Conservation (phyloP, 2,888 invertebrate species). For the Deladenus siricidicola region DNA sequence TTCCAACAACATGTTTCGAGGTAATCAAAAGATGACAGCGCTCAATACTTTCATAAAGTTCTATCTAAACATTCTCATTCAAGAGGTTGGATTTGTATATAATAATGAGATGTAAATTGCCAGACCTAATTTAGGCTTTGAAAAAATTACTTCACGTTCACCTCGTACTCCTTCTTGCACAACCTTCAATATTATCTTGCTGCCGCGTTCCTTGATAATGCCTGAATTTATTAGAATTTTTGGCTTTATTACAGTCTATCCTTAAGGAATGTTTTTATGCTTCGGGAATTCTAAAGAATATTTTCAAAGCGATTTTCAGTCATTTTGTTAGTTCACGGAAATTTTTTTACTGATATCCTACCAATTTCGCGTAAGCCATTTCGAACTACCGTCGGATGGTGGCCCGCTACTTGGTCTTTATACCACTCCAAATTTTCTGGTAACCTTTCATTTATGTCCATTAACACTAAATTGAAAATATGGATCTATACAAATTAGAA, state of each 20-base stretch:
- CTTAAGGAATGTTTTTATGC: conserved; percentile 20
- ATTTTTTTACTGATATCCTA: no score
- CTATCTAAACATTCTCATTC: background rate
- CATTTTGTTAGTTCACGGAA: no score
- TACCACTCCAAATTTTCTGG: conserved; percentile 31
- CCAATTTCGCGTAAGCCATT: conserved; percentile 51
- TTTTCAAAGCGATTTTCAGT: no score
- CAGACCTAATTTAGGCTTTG: no score
- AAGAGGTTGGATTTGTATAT: background rate
- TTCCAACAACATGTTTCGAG: no score
- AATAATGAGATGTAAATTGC: no score
- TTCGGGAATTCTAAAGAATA: background rate
- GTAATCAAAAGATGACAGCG: no score
- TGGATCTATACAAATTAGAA: no score
- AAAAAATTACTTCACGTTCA: conserved; percentile 36
- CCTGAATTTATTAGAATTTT: no score
- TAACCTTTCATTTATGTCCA: conserved; percentile 17
- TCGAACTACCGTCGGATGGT: conserved; percentile 49
- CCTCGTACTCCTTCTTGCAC: conserved; percentile 40
- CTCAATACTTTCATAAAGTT: no score
- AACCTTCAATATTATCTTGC: conserved; percentile 38
- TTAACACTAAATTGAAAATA: no score
- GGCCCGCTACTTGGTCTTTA: conserved; percentile 48
- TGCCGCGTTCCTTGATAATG: conserved; percentile 39
- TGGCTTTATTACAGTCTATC: no score